A percentile compares a stretch with the other conserved stretches of the same genome.
phyloP scores from a whole-genome alignment of 1,140 invertebrate genomes.

The Psilanteris sp. region DNA sequence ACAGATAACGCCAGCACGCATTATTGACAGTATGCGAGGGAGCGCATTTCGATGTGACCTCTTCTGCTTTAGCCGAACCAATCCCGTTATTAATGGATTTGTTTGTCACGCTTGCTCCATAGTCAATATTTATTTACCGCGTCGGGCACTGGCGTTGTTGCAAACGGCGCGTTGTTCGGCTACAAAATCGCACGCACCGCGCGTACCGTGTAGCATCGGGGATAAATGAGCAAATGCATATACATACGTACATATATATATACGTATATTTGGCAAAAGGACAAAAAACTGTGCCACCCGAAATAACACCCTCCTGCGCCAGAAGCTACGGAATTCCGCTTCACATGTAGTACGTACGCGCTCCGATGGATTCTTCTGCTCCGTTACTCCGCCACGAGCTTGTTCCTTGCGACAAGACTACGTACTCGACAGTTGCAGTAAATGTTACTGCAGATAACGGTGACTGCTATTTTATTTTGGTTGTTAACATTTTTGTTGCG shows the following conservation, averaged over 20 bases:
- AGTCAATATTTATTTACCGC: constrained; percentile 74
- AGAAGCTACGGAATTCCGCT: constrained; percentile 60
- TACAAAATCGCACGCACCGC: not conserved
- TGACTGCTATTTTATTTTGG: constrained; percentile 57
- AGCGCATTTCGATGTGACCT: constrained; percentile 31
- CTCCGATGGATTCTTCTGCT: constrained; percentile 44
- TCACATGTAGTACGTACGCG: constrained; percentile 46
- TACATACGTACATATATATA: no score
- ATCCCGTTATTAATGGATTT: constrained; percentile 76
- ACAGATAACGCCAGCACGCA: constrained; percentile 43
- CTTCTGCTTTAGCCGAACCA: constrained; percentile 58
- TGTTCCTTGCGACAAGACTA: constrained; percentile 39
- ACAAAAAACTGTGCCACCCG: constrained; percentile 65
- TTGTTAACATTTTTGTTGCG: constrained; percentile 56
- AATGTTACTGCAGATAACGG: constrained; percentile 58
- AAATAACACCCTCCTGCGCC: constrained; percentile 59
- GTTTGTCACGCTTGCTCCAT: constrained; percentile 70
- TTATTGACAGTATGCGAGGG: constrained; percentile 46
- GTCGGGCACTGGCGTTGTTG: constrained; percentile 58
- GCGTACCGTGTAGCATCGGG: constrained; percentile 46
- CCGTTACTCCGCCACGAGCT: constrained; percentile 61
- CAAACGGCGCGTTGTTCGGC: constrained; percentile 34
- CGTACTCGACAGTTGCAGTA: constrained; percentile 46
- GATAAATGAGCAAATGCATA: constrained; percentile 69
- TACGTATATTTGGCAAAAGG: constrained; percentile 72